These are phyloP conservation scores for Pycnonotus jocosus DNA, from an alignment of 2,113 vertebrate genomes.

Conservation along the genomic window DNA sequence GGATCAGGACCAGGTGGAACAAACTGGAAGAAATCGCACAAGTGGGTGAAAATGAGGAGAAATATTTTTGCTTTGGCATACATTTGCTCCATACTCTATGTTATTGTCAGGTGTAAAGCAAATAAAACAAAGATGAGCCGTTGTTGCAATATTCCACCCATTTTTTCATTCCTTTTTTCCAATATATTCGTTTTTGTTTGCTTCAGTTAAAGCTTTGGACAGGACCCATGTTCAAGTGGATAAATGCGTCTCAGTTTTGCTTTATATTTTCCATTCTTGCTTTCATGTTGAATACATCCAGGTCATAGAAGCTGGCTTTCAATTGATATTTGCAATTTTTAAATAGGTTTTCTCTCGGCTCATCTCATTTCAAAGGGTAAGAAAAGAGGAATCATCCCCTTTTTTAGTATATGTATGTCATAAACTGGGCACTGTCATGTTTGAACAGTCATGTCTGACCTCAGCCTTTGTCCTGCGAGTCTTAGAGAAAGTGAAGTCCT, in stretches of 20 bases:
- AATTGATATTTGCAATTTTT: not conserved
- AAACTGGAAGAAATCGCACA: slow-evolving; percentile 96
- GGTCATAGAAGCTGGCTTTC: not conserved
- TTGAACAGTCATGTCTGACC: not conserved
- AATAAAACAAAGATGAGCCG: not conserved
- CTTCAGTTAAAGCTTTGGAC: not conserved
- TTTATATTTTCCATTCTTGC: not conserved
- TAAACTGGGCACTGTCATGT: not conserved
- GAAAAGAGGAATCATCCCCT: not conserved
- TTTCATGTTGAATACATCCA: not conserved
- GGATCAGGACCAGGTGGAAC: slow-evolving; percentile 81
- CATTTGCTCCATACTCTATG: not conserved
- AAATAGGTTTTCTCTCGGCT: not conserved
- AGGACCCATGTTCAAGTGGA: not conserved
- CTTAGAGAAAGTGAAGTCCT: not conserved
- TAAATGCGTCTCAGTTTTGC: not conserved
- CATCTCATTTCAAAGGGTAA: not conserved
- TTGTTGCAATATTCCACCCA: not conserved
- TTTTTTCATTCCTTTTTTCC: not conserved
- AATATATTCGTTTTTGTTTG: not conserved
- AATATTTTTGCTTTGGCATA: not conserved
- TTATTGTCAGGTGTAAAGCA: not conserved
- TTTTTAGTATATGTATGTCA: not conserved
- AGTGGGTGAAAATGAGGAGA: slow-evolving; percentile 75
- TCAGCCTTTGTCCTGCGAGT: not conserved